Percentiles rank a stretch among this genome's conserved stretches.
Conservation (phyloP, 2,797 vertebrate species). For the Geotria australis region DNA sequence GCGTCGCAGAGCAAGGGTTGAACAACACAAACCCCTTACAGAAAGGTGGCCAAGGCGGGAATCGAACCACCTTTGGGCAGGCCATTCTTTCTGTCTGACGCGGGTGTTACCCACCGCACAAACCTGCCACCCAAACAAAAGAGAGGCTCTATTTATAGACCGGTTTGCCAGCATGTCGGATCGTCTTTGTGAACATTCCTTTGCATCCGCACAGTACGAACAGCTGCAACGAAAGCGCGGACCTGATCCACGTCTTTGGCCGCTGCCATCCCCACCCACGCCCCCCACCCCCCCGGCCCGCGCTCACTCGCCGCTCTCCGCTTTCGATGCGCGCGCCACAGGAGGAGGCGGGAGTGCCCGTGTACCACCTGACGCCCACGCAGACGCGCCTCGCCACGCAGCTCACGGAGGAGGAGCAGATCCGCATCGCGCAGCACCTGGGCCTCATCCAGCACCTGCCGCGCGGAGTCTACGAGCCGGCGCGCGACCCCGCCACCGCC, state of each 20-base stretch:
- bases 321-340: slow-evolving; percentile 5
- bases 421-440: slow-evolving; percentile 38
- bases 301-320: background rate
- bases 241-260: background rate
- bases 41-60: no score
- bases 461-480: slow-evolving; percentile 23
- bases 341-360: slow-evolving; percentile 17
- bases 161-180: no score
- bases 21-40: no score
- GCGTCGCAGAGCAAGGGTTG: no score
- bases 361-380: slow-evolving; percentile 33
- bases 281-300: background rate
- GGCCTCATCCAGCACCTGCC: slow-evolving; percentile 50
- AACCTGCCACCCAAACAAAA: no score
- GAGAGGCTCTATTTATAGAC: no score
- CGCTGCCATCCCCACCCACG: background rate
- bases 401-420: slow-evolving; percentile 43
- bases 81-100: no score
- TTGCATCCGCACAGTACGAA: no score
- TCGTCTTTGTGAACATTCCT: no score
- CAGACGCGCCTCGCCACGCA: slow-evolving; percentile 30
- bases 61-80: no score
- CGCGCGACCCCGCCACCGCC: slow-evolving; percentile 16
- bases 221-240: no score
- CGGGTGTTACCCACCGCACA: no score